Base-by-base conservation (phyloP, 1,140 invertebrate species). In the Spodoptera litura region DNA sequence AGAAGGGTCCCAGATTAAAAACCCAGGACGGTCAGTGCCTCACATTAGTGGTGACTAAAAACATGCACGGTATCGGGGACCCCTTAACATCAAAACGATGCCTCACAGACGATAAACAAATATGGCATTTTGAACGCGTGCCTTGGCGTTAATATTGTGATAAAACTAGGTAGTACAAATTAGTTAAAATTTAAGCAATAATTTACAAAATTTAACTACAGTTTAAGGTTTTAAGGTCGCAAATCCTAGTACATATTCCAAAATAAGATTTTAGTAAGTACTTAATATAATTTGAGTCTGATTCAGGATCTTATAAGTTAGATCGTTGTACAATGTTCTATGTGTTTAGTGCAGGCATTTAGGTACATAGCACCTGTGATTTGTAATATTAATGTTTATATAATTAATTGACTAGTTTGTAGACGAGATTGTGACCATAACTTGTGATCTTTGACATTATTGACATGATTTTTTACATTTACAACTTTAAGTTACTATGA, bases 41-140 rank as follows among this genome's bases (percentile, higher is more conserved):
- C 49, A 93, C 91, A 6, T 77, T 89, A 71, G 51, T 89, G 3
- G 58, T 79, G 5, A 83, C 64, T 78, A 74, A 86, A 78, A 8
- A 64, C 56, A 83, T 85, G 66, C 79, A 87, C 20, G 88, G 87
- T 12, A 78, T 88, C 0, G 87, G 81, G 13, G 87, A 87, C 38
- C 84, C 89, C 5, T 61, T 94, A 38, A 92, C 89, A 4, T 81
- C 88, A 4, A 90, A 91, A 58, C 83, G 79, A 20, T 94, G 93
- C 81, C 51, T 86, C 0, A 83, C 85, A 35, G 85, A 86, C n/a
- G 80, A 81, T 35, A 87, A 87, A 61, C 93, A 94, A 78, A 92
- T 94, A 38, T 94, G 93, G 93, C 91, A 94, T 89, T 93, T 94
- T 78, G 91, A 94, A 85, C 86, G 93, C 68, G 92, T 94, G 89